Percentiles rank a stretch among this genome's conserved stretches.
Conservation (phyloP, 2,888 invertebrate genomes). For the Hipparchia sbordonii region DNA sequence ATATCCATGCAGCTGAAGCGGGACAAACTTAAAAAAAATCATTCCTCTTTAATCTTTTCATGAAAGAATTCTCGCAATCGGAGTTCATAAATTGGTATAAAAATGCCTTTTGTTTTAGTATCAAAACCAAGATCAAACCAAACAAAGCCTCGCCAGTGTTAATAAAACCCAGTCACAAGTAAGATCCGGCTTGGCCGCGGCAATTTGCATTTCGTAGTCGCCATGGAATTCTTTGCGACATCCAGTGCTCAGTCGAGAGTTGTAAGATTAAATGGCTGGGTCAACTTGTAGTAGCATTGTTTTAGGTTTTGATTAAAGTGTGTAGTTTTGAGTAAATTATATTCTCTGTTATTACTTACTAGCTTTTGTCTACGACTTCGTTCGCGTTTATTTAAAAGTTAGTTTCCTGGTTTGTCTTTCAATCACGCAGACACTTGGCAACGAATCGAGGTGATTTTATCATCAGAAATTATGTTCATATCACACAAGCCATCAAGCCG, state of each 20-base stretch:
- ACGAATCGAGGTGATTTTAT: no score
- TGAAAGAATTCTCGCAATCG: not conserved
- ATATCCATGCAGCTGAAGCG: no score
- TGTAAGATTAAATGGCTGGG: conserved; percentile 31
- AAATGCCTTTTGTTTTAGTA: conserved; percentile 14
- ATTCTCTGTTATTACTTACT: not conserved
- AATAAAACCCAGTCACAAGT: conserved; percentile 44
- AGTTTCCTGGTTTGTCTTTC: no score
- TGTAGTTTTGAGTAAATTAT: no score
- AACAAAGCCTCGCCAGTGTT: conserved; percentile 27
- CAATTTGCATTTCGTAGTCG: conserved; percentile 45
- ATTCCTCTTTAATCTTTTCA: not conserved
- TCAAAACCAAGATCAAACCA: conserved; percentile 13
- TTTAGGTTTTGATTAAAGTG: conserved; percentile 4
- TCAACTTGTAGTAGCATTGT: conserved; percentile 19
- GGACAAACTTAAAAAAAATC: no score
- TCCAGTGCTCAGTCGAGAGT: conserved; percentile 32
- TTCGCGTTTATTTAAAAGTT: no score
- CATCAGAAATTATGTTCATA: no score
- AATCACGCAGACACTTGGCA: no score
- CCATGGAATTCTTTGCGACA: conserved; percentile 43
- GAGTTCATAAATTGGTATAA: no score
- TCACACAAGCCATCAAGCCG: no score
- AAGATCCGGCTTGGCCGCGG: conserved; percentile 45
- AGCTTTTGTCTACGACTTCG: not conserved